phyloP scores from a whole-genome alignment of 92 coral and sea anemone species.

The Zoanthus solanderi region DNA sequence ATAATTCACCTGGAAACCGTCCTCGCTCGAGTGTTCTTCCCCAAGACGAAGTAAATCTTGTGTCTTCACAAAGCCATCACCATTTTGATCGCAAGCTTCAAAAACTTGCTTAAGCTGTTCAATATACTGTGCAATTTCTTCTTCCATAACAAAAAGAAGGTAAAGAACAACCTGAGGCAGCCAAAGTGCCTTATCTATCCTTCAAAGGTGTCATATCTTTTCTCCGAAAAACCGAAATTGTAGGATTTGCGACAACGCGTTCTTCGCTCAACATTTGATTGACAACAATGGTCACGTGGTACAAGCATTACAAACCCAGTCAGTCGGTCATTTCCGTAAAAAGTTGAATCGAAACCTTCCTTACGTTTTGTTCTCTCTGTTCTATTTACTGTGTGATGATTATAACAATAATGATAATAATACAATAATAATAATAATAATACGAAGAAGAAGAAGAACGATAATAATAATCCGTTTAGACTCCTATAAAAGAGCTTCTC shows the following conservation, averaged over 20 bases:
- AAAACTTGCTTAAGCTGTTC: constrained; percentile 88
- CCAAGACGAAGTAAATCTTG: constrained; percentile 92
- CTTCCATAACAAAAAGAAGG: constrained; percentile 35
- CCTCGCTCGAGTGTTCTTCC: constrained; percentile 82
- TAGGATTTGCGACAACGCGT: constrained; percentile 49
- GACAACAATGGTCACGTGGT: constrained; percentile 87
- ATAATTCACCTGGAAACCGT: constrained; percentile 78
- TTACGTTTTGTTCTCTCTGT: no score
- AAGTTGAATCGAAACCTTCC: no score
- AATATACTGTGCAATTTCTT: constrained; percentile 68
- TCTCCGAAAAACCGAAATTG: constrained; percentile 31
- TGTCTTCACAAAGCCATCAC: constrained; percentile 99
- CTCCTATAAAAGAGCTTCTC: no score
- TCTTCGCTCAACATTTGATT: constrained; percentile 69
- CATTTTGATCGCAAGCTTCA: constrained; percentile 97
- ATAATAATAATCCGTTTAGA: no score
- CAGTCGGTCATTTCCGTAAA: constrained; percentile 11
- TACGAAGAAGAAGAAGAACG: no score
- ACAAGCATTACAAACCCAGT: background rate
- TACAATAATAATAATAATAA: no score
- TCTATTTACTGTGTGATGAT: no score
- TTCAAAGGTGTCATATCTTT: constrained; percentile 61
- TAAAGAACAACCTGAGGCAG: constrained; percentile 30
- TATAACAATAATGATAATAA: no score
- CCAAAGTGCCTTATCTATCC: constrained; percentile 55